phyloP scores from a whole-genome alignment of 53 echinoderm and acorn worm species.

The Astropecten irregularis region DNA sequence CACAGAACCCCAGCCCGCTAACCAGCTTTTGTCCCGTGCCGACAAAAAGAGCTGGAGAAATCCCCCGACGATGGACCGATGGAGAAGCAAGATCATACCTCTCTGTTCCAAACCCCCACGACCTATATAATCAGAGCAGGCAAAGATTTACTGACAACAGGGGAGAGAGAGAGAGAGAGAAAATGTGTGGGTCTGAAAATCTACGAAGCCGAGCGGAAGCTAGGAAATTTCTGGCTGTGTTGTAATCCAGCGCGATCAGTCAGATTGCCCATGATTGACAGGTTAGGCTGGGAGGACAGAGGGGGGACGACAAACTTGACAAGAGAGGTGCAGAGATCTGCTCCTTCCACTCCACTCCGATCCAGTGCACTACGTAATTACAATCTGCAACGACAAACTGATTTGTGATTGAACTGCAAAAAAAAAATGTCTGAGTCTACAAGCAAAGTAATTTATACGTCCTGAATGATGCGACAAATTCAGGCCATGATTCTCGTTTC shows the following conservation, averaged over 20 bases:
- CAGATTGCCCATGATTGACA: constrained; percentile 56
- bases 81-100: constrained; percentile 27
- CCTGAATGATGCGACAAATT: constrained; percentile 39
- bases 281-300: constrained; percentile 40
- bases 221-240: constrained; percentile 10
- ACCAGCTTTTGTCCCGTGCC: constrained; percentile 62
- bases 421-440: not conserved
- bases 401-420: constrained; percentile 27
- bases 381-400: constrained; percentile 55
- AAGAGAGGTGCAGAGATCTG: constrained; percentile 21
- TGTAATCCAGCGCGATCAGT: constrained; percentile 49
- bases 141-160: constrained; percentile 16
- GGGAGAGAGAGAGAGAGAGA: not conserved
- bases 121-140: constrained; percentile 53
- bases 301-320: constrained; percentile 3
- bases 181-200: not conserved
- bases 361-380: constrained; percentile 45
- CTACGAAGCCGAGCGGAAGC: constrained; percentile 29
- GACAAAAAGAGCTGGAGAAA: constrained; percentile 60
- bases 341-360: not conserved
- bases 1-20: constrained; percentile 44
- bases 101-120: constrained; percentile 3
- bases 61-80: constrained; percentile 47
- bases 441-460: constrained; percentile 49
- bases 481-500: constrained; percentile 29